Conservation (phyloP, 2,797 vertebrate species). For the Microhierax caerulescens region DNA sequence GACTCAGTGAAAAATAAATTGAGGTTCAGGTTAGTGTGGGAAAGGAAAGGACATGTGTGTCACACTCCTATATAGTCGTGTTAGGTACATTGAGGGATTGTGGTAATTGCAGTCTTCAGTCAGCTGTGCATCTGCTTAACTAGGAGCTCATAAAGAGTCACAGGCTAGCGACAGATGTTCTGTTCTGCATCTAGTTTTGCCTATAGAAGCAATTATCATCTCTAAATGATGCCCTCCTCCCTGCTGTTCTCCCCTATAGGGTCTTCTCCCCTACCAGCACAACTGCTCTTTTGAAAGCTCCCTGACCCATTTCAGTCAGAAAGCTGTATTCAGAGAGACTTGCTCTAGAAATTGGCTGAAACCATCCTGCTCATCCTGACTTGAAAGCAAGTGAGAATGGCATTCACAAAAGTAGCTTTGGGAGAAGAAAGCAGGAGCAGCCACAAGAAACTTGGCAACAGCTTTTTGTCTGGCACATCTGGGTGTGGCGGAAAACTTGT, state of each 20-base stretch:
- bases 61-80: not conserved
- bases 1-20: not conserved
- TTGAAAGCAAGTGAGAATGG: not conserved
- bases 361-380: not conserved
- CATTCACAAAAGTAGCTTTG: not conserved
- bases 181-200: not conserved
- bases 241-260: not conserved
- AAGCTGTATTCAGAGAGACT: not conserved
- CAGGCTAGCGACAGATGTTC: not conserved
- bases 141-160: not conserved
- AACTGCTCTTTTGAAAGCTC: not conserved
- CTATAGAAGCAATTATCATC: not conserved
- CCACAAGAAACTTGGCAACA: not conserved
- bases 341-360: not conserved
- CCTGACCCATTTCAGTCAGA: not conserved
- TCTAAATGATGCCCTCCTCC: not conserved
- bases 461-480: not conserved
- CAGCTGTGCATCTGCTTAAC: not conserved
- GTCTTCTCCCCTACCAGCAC: not conserved
- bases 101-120: not conserved
- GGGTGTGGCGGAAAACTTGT: not conserved
- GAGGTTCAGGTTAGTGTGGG: not conserved
- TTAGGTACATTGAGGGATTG: not conserved
- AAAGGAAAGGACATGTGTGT: not conserved
- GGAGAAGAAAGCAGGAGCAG: not conserved